A percentile compares a stretch with the other conserved stretches of the same genome.
Conservation (phyloP, 2,797 vertebrate species). For the Heliangelus exortis region DNA sequence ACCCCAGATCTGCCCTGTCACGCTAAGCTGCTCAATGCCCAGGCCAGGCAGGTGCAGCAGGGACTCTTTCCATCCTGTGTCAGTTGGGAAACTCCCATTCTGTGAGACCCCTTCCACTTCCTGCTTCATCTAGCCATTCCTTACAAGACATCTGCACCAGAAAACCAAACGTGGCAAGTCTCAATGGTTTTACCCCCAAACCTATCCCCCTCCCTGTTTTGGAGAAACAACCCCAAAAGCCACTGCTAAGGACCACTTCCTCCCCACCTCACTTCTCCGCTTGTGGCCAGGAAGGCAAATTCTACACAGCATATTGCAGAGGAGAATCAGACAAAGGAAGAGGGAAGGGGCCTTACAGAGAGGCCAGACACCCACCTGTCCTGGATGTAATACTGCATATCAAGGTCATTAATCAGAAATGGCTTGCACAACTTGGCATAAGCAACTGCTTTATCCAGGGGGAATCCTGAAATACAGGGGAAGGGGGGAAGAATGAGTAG, state of each 20-base stretch:
- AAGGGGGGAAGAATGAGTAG: not conserved
- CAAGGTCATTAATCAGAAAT: constrained; percentile 95
- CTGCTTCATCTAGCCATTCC: not conserved
- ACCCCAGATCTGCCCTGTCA: not conserved
- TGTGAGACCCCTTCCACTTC: not conserved
- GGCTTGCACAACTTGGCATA: constrained; percentile 95
- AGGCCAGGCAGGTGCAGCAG: not conserved
- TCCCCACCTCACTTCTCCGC: not conserved
- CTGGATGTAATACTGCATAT: constrained; percentile 99
- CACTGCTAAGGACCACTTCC: not conserved
- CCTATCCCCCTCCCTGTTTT: not conserved
- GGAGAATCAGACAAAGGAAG: not conserved
- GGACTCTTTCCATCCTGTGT: not conserved
- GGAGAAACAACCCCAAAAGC: not conserved
- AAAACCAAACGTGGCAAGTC: not conserved
- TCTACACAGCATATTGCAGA: not conserved
- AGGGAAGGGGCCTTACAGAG: not conserved
- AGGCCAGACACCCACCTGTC: constrained; percentile 86
- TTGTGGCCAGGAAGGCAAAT: not conserved
- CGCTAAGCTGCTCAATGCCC: not conserved
- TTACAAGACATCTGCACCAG: not conserved
- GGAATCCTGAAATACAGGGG: constrained; percentile 86
- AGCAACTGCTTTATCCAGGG: constrained; percentile 96
- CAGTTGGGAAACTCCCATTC: not conserved
- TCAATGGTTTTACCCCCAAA: not conserved